Evolutionary conservation across 2,113 vertebrate species (phyloP), one percentile per base, ranked within the genome.

Genomic region (Pipa parva): DNA sequence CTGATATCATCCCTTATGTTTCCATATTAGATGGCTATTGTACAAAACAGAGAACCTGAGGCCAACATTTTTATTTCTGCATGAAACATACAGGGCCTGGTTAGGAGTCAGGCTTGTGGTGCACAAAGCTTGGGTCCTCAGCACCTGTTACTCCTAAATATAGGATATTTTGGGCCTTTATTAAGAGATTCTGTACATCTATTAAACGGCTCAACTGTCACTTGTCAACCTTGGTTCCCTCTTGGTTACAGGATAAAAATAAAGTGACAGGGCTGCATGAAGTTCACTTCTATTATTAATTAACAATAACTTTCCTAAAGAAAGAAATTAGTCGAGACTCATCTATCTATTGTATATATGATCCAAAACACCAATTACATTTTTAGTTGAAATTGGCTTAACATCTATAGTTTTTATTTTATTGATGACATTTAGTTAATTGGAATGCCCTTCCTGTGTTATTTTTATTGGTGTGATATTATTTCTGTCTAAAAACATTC

Each of bases 121-220:
- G 33, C 57, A 52, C 5, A 2, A 45, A 55, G 65, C 60, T 2
- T 7, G 76, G 69, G 71, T 72, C 71, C 48, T 45, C 55, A 63
- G 65, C 81, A 83, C 63, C 78, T 82, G 75, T 51, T 71, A 20
- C 21, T 63, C 80, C 76, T 80, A 76, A 80, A 83, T 85, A 79
- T 76, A 81, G 80, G 73, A 63, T 52, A 65, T 15, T 59, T 51
- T 17, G 68, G 70, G 49, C 56, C 28, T 62, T 27, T 18, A 2
- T 27, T 33, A 75, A 3, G 51, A 0, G 21, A 5, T n/a, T n/a
- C n/a, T n/a, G n/a, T 4, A n/a, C 1, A 0, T 1, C 10, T 29
- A 63, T 24, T 24, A 51, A 61, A 37, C 39, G 2, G 55, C 75
- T 84, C 64, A 87, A 86, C 83, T n/a, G 63, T 55, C 76, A 46